Percentiles rank a stretch among this genome's conserved stretches.
Evolutionary conservation across 1,140 invertebrate species (phyloP).

Genomic region (Procambarus virginalis): DNA sequence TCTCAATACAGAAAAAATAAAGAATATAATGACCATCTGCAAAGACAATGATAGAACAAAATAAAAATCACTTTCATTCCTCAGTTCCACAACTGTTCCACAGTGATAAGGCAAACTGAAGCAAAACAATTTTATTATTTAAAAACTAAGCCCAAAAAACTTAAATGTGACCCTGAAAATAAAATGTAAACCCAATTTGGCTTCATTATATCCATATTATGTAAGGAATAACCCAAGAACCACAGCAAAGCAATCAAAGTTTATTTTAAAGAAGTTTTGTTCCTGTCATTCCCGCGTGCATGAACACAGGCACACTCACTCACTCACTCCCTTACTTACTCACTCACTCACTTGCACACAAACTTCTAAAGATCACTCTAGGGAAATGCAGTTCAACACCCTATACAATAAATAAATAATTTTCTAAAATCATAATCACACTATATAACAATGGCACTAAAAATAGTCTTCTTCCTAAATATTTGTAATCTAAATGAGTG

Average conservation of each 20-base stretch:
- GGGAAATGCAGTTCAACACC: slow-evolving; percentile 47
- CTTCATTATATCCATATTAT: neutral
- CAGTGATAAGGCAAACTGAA: neutral
- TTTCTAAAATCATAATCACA: slow-evolving; percentile 58
- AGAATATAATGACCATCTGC: too few relatives aligned
- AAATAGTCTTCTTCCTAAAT: slow-evolving; percentile 61
- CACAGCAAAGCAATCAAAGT: slow-evolving; percentile 31
- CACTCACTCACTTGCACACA: neutral
- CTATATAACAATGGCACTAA: slow-evolving; percentile 63
- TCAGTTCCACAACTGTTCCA: neutral
- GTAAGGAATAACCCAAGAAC: slow-evolving; percentile 1
- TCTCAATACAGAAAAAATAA: too few relatives aligned
- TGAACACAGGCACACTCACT: neutral
- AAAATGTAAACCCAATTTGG: neutral
- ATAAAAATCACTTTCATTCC: neutral
- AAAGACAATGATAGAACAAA: neutral
- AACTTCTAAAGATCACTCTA: slow-evolving; percentile 43
- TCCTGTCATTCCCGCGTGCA: slow-evolving; percentile 15
- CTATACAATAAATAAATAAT: slow-evolving; percentile 62
- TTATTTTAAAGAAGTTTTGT: slow-evolving; percentile 21
- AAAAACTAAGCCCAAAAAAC: neutral
- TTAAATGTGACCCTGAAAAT: neutral
- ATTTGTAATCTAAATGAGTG: slow-evolving; percentile 48
- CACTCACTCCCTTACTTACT: too few relatives aligned
- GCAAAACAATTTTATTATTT: neutral